phyloP scores from a whole-genome alignment of 2,888 invertebrate species.

The Lypha dubia region DNA sequence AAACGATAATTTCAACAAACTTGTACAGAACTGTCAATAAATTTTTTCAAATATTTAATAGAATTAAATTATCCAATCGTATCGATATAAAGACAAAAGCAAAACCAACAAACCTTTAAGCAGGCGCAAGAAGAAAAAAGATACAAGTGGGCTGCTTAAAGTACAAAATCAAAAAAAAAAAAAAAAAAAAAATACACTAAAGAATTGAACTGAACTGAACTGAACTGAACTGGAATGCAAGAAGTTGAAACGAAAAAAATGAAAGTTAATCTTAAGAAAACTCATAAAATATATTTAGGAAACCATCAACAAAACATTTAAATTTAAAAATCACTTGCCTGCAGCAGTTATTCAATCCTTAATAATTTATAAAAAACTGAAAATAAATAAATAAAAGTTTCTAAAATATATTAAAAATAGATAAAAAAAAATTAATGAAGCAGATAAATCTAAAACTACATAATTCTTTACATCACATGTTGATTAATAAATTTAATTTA shows the following conservation, averaged over 20 bases:
- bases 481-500: conserved; percentile 39
- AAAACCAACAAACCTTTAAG: conserved; percentile 53
- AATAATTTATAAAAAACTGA: conserved; percentile 52
- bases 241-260: conserved; percentile 29
- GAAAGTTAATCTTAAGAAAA: conserved; percentile 63
- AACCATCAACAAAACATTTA: conserved; percentile 25
- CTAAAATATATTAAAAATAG: conserved; percentile 66
- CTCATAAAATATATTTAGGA: neutral
- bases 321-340: conserved; percentile 71
- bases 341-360: conserved; percentile 59
- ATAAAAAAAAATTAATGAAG: conserved; percentile 60
- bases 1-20: conserved; percentile 71
- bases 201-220: conserved; percentile 33
- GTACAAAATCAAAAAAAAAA: conserved; percentile 45
- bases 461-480: conserved; percentile 43
- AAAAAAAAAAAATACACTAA: no score
- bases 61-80: conserved; percentile 48
- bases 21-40: conserved; percentile 71
- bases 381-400: conserved; percentile 26
- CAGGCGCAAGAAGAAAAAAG: conserved; percentile 29
- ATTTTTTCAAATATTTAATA: conserved; percentile 63
- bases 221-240: neutral
- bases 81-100: neutral
- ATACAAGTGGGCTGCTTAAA: conserved; percentile 65
- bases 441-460: conserved; percentile 37